phyloP scores from a whole-genome alignment of 2,888 invertebrate species.

The Laspeyria flexula region DNA sequence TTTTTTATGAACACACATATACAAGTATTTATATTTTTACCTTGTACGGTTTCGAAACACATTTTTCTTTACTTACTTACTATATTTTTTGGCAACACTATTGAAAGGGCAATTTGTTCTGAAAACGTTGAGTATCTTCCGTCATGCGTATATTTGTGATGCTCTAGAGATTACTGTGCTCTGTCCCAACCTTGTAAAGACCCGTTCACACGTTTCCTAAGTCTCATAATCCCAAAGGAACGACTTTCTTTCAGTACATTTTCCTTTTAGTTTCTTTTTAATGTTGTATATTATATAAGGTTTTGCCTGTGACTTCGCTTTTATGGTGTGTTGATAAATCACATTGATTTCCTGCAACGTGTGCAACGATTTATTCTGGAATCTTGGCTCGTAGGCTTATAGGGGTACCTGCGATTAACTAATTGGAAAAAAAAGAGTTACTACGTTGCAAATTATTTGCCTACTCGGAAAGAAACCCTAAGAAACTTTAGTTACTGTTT shows the following conservation, averaged over 20 bases:
- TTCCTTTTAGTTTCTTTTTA: background rate
- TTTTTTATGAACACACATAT: no score
- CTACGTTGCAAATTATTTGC: background rate
- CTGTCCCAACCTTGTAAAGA: slow-evolving; percentile 9
- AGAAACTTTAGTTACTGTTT: background rate
- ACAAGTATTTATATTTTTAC: no score
- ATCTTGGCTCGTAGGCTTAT: no score
- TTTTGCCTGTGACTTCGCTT: no score
- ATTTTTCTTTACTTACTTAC: slow-evolving; percentile 1
- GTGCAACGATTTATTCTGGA: no score
- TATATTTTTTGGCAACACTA: slow-evolving; percentile 12
- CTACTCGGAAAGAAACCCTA: no score
- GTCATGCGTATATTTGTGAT: slow-evolving; percentile 24
- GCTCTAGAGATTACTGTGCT: slow-evolving; percentile 13
- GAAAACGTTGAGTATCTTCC: slow-evolving; percentile 18
- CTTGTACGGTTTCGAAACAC: background rate
- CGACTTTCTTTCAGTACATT: background rate
- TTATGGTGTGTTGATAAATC: no score
- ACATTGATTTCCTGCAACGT: no score
- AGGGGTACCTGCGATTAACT: no score
- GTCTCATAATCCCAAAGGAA: slow-evolving; percentile 1
- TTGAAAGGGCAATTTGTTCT: slow-evolving; percentile 20
- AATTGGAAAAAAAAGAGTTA: no score
- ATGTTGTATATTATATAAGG: no score
- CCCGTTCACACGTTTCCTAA: slow-evolving; percentile 17